Evolutionary conservation across 1,140 invertebrate genomes (phyloP), one percentile per base, ranked within the genome.

Genomic region (Glossosoma conforme): DNA sequence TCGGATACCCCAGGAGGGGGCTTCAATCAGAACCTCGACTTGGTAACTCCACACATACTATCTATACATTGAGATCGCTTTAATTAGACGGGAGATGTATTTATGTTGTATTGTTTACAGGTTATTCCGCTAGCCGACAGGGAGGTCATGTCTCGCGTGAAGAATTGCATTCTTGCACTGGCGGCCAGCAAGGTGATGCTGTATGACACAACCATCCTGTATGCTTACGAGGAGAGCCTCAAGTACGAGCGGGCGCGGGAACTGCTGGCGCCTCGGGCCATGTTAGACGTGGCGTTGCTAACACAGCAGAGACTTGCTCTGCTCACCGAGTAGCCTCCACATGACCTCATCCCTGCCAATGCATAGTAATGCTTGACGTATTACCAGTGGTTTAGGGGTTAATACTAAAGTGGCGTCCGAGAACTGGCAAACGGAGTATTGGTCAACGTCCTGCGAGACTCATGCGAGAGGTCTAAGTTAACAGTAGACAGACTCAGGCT

Each of bases 121-220:
- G 76, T 80, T 2, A 77, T 97, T 35, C 72, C 79, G 5, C 73
- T 72, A 49, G 66, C 75, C 14, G 89, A 91, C 51, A 77, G 93
- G 51, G 83, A 92, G 69, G 82, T 84, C 17, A 93, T 98, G 61
- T 84, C 87, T 1, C 77, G 96, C 47, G 65, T 97, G 2, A 80
- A 90, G 33, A 97, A 97, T 66, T 96, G 91, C 65, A 86, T 99
- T 48, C 65, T 89, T 24, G 84, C 89, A 2, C 70, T 99, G 19
- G 84, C 89, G 2, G 80, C 87, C 18, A 86, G 86, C 47, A 88
- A 91, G 60, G 86, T 98, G 65, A 84, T 92, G 71, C 68, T 99
- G 2, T 95, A 86, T 63, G 94, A 97, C 62, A 96, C 92, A 1
- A 93, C 88, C 61, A 89, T 98, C 15, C 78, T 87, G 38, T 91